Evolutionary conservation across 2,113 vertebrate genomes (phyloP), one percentile per base, ranked within the genome.

Genomic region (Bothrops jararaca): DNA sequence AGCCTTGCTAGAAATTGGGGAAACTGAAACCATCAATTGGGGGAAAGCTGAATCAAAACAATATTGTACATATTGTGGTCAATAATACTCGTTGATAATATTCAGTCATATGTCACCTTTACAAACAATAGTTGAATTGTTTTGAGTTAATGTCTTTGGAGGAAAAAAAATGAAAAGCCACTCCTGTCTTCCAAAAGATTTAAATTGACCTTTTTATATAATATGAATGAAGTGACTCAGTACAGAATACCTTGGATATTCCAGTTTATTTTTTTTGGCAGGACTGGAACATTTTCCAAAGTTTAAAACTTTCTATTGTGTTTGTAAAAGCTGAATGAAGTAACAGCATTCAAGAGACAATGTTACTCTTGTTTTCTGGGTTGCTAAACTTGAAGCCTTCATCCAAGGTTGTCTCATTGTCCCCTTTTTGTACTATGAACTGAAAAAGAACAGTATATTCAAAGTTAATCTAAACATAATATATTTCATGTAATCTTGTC

Each of bases 211-310:
- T 5, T 42, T 34, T 52, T 7, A 34, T 29, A 74, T 18, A 39
- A 86, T 54, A 24, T 89, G 22, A n/a, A 90, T 53, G 69, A 34
- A 45, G 80, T 0, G 0, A 52, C 24, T 86, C 48, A 90, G 12
- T 1, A 12, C 0, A 0, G 56, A 18, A 89, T 52, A 86, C 34
- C 6, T 12, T n/a, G 9, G 0, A 0, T 90, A 0, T 0, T 69
- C 91, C 11, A 48, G 74, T 2, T 0, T 0, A 86, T 85, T 90
- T 58, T 5, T 3, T 95, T 1, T 85, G 91, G 91, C 93, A 0
- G 0, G 0, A 3, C 56, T 85, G 89, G 64, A 91, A 0, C 0
- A 29, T 91, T 57, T 88, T 91, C 94, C 92, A 80, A 3, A 23
- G 3, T 4, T 11, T 88, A 91, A 90, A 86, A 93, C 39, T 90